Evolutionary conservation across 2,113 vertebrate genomes (phyloP).

Genomic region (Oryzias javanicus): DNA sequence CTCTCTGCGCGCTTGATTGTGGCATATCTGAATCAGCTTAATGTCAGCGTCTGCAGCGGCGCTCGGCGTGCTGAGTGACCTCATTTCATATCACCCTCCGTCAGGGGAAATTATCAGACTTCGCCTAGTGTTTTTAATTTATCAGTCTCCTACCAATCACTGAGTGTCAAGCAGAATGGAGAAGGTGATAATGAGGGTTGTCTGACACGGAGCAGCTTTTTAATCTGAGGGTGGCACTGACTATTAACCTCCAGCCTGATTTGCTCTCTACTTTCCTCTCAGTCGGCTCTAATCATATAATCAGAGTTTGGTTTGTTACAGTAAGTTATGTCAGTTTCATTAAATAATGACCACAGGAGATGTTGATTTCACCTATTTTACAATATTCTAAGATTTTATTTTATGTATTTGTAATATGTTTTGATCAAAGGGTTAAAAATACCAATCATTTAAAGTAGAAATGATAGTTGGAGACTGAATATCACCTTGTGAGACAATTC

Average conservation of each 20-base stretch:
- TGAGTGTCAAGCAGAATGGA: slow-evolving; percentile 18
- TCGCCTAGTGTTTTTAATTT: slow-evolving; percentile 24
- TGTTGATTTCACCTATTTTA: no score
- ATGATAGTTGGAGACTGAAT: no score
- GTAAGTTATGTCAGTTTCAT: not conserved
- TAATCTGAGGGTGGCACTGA: not conserved
- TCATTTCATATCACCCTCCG: slow-evolving; percentile 30
- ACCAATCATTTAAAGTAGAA: no score
- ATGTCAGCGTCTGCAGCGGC: slow-evolving; percentile 9
- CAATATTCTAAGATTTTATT: no score
- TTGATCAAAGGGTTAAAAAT: no score
- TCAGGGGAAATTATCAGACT: slow-evolving; percentile 37
- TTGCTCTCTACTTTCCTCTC: not conserved
- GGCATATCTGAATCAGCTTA: slow-evolving; percentile 28
- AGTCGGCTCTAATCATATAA: not conserved
- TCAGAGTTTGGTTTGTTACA: not conserved
- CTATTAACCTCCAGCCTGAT: slow-evolving; percentile 1
- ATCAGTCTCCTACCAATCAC: slow-evolving; percentile 23
- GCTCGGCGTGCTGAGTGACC: slow-evolving; percentile 9
- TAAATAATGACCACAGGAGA: no score
- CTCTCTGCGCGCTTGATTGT: slow-evolving; percentile 3
- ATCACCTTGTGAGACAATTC: not conserved
- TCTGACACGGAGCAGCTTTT: slow-evolving; percentile 6
- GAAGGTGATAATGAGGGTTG: slow-evolving; percentile 28
- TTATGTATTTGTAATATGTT: no score